Base-by-base conservation (phyloP, 2,797 vertebrate species). In the Morelia viridis region DNA sequence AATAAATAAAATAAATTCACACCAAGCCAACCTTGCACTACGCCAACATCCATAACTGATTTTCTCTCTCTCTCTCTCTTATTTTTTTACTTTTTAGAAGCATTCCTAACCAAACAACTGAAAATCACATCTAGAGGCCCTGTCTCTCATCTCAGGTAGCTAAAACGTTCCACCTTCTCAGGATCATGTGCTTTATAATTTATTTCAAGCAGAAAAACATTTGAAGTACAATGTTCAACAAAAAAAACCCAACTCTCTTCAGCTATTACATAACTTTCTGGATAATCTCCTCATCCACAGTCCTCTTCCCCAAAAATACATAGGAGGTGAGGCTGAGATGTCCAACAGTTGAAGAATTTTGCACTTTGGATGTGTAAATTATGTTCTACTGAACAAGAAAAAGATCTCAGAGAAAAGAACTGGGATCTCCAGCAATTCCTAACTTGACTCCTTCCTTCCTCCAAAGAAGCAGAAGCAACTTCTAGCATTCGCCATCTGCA, bases 201-300 rank as follows among this genome's bases (percentile, higher is more conserved):
- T 46, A 92, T 65, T 46, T 60, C 50, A 91, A 31, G 17, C 65
- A 65, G 90, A 58, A 22, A 41, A 91, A 13, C 0, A 61, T 60
- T 94, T 89, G 65, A 92, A 56, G 85, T 85, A 96, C 92, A 95
- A 83, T 28, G 87, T 4, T 91, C 93, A 91, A 94, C 94, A 93
- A 4, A 41, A 92, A 95, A 95, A 92, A 89, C 4, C 91, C 68
- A 91, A 95, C 93, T 94, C 61, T 64, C 80, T 93, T 94, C 0
- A 28, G 35, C 12, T 26, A 60, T 10, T 9, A 7, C 17, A 65
- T 26, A 0, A 53, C 89, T 65, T 60, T 83, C 85, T 3, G 8
- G 91, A 19, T 35, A 57, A 84, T 26, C 24, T 89, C 89, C 92
- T 89, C 93, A 86, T 2, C 86, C 41, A 13, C 71, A 62, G 26